Conservation (phyloP, 92 coral and sea anemone genomes). For the Meandrina meandrites region DNA sequence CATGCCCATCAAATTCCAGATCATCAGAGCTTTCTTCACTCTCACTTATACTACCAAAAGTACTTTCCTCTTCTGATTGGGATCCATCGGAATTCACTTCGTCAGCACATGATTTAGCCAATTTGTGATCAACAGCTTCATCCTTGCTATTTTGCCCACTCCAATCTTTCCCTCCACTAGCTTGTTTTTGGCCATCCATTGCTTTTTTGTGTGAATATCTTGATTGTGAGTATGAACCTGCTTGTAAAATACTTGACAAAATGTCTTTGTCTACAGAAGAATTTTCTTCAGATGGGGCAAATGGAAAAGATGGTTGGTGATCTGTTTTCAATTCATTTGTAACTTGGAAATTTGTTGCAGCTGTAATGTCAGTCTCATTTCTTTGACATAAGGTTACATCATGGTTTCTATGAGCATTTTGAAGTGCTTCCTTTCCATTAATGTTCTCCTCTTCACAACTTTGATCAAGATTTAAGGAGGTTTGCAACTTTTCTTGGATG, state of each 20-base stretch:
- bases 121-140: not conserved
- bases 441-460: not conserved
- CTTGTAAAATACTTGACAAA: constrained; percentile 3
- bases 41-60: not conserved
- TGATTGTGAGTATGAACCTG: not conserved
- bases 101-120: not conserved
- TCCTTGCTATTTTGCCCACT: not conserved
- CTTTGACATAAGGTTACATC: too few relatives aligned
- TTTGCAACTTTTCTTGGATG: not conserved
- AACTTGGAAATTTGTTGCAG: not conserved
- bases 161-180: not conserved
- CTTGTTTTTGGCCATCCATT: not conserved
- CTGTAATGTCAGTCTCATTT: not conserved
- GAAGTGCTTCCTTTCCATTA: not conserved
- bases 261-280: not conserved
- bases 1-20: not conserved
- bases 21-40: not conserved
- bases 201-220: too few relatives aligned
- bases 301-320: not conserved
- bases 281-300: not conserved
- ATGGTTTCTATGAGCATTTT: not conserved
- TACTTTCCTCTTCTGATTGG: not conserved
- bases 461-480: not conserved
- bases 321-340: not conserved
- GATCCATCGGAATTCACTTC: not conserved